Conservation (phyloP, 2,888 invertebrate genomes). For the Eristalis arbustorum region DNA sequence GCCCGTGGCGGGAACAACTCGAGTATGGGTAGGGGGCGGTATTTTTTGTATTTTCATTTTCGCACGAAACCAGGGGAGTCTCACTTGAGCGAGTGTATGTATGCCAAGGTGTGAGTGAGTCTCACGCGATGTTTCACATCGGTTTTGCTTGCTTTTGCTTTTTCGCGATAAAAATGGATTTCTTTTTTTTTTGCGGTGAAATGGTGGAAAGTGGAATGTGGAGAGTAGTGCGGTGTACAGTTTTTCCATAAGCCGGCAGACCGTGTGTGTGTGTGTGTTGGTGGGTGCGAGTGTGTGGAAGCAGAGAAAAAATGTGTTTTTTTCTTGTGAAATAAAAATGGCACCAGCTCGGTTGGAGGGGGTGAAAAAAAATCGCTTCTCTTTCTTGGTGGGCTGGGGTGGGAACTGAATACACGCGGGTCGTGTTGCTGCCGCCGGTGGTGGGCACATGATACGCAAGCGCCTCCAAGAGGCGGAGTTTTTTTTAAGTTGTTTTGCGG, state of each 20-base stretch:
- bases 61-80: conserved; percentile 60
- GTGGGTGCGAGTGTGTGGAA: not conserved
- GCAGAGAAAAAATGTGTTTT: conserved; percentile 32
- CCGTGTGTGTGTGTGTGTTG: not conserved
- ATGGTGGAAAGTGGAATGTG: conserved; percentile 56
- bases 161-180: conserved; percentile 21
- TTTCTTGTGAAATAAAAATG: conserved; percentile 64
- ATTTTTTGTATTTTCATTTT: conserved; percentile 8
- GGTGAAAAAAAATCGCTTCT: conserved; percentile 50
- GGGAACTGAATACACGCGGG: conserved; percentile 14
- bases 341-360: conserved; percentile 56
- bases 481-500: conserved; percentile 56
- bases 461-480: conserved; percentile 70
- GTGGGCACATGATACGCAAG: conserved; percentile 61
- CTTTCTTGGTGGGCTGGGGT: conserved; percentile 44
- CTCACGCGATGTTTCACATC: conserved; percentile 47
- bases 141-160: conserved; percentile 1
- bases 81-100: conserved; percentile 46
- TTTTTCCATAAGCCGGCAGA: conserved; percentile 26
- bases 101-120: conserved; percentile 60
- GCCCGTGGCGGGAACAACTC: conserved; percentile 6
- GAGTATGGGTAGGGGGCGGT: conserved; percentile 61
- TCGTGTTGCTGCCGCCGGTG: conserved; percentile 27
- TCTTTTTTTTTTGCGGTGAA: conserved; percentile 59
- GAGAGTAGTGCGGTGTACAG: conserved; percentile 27